These are phyloP conservation scores for Microplitis mediator DNA, from an alignment of 1,140 invertebrate genomes.

Conservation along the genomic window DNA sequence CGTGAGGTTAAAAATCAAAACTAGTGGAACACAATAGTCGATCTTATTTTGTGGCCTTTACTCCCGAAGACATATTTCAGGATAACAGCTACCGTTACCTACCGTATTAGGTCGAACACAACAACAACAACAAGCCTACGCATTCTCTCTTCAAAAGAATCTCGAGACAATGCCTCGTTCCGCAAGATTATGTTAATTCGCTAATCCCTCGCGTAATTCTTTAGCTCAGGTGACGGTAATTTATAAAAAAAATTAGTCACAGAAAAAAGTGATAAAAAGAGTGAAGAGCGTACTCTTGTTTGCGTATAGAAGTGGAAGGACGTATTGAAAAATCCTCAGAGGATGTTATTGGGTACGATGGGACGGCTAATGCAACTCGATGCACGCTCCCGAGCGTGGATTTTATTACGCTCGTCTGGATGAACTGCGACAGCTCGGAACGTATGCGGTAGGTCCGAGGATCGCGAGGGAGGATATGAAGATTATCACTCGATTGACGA, in stretches of 20 bases:
- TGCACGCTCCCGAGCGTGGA: constrained; percentile 38
- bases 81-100: constrained; percentile 24
- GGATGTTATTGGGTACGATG: not conserved
- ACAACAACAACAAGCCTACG: constrained; percentile 7
- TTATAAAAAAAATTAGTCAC: constrained; percentile 21
- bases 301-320: not conserved
- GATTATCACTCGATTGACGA: not conserved
- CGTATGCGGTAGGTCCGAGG: constrained; percentile 10
- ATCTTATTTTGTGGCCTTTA: constrained; percentile 4
- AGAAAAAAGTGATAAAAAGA: no score
- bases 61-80: constrained; percentile 22
- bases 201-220: constrained; percentile 18
- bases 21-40: not conserved
- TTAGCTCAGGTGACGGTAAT: constrained; percentile 10
- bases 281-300: no score
- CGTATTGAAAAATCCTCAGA: not conserved
- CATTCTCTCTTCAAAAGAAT: not conserved
- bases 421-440: not conserved
- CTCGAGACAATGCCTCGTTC: constrained; percentile 19
- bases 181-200: constrained; percentile 5
- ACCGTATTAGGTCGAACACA: constrained; percentile 19
- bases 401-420: constrained; percentile 42
- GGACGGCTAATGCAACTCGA: constrained; percentile 37
- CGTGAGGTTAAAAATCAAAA: not conserved
- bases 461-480: not conserved